Evolutionary conservation across 2,113 vertebrate species (phyloP), one percentile per base, ranked within the genome.

Genomic region (Myocastor coypus): DNA sequence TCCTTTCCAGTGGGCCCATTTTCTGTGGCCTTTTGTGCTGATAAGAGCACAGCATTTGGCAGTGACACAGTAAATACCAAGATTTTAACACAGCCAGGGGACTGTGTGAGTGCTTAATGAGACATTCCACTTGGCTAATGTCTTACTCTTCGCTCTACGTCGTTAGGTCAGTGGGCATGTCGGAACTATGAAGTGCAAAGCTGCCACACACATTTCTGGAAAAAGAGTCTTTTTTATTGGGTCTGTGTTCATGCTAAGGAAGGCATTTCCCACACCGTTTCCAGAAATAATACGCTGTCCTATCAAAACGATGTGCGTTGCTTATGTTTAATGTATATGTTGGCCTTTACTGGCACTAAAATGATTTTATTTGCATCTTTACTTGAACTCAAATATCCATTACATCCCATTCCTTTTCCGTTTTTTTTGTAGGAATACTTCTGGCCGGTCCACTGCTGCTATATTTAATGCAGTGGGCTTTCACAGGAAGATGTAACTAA

Each of bases 41-140:
- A 93, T 68, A 94, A 95, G 78, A 61, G 92, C 94, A 91, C 13
- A 81, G 42, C 81, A 87, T 84, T 93, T 95, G 88, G 52, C 95
- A 97, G 69, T 97, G 89, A 89, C 94, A 93, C 2, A 0, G 86
- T 95, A 94, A 95, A 96, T 94, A 92, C 81, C 52, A 95, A 96
- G 87, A 91, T 77, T 97, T 96, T 97, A 96, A 86, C 86, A 87
- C 90, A 93, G 94, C 64, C 93, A 90, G 75, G 83, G 87, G 94
- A 95, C 80, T 91, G 59, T 92, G 91, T 97, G 86, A 94, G 89
- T 93, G 28, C 40, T 97, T 97, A 96, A 95, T 93, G 96, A 98
- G 81, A 87, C 94, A 89, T 95, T 97, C 89, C 91, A 64, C 73
- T 94, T 68, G 83, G 78, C 83, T 97, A 96, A 97, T 95, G 75